These are phyloP conservation scores for Meganola albula DNA, from an alignment of 2,888 invertebrate species.

Conservation along the genomic window DNA sequence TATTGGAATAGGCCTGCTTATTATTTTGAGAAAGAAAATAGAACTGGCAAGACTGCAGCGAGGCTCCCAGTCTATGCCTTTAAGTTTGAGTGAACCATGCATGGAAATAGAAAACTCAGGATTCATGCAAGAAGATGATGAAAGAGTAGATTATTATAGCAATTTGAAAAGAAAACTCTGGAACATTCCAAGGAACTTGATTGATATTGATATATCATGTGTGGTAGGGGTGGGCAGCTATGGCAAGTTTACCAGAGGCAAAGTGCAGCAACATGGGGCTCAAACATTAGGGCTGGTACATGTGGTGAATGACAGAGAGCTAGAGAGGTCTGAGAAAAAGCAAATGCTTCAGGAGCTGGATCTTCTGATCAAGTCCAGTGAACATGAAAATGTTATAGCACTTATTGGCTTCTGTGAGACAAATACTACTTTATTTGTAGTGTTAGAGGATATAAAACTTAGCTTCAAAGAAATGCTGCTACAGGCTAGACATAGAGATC, in stretches of 20 bases:
- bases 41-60: slow-evolving; percentile 65
- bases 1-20: slow-evolving; percentile 79
- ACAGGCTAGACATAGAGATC: slow-evolving; percentile 74
- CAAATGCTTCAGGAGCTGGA: slow-evolving; percentile 84
- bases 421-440: slow-evolving; percentile 84
- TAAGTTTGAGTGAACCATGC: slow-evolving; percentile 88
- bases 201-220: slow-evolving; percentile 84
- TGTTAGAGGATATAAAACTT: slow-evolving; percentile 82
- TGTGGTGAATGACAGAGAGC: slow-evolving; percentile 77
- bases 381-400: slow-evolving; percentile 83
- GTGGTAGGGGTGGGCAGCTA: slow-evolving; percentile 86
- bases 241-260: slow-evolving; percentile 86
- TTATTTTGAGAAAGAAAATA: slow-evolving; percentile 73
- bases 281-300: slow-evolving; percentile 79
- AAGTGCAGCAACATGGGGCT: slow-evolving; percentile 79
- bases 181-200: slow-evolving; percentile 82
- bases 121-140: slow-evolving; percentile 84
- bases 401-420: slow-evolving; percentile 89
- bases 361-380: slow-evolving; percentile 81
- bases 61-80: slow-evolving; percentile 76
- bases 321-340: slow-evolving; percentile 72
- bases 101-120: slow-evolving; percentile 89
- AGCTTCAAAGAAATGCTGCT: slow-evolving; percentile 84
- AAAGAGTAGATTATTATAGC: slow-evolving; percentile 83
- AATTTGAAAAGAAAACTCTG: slow-evolving; percentile 86